Conservation (phyloP, 2,888 invertebrate species). For the Ceriagrion tenellum region DNA sequence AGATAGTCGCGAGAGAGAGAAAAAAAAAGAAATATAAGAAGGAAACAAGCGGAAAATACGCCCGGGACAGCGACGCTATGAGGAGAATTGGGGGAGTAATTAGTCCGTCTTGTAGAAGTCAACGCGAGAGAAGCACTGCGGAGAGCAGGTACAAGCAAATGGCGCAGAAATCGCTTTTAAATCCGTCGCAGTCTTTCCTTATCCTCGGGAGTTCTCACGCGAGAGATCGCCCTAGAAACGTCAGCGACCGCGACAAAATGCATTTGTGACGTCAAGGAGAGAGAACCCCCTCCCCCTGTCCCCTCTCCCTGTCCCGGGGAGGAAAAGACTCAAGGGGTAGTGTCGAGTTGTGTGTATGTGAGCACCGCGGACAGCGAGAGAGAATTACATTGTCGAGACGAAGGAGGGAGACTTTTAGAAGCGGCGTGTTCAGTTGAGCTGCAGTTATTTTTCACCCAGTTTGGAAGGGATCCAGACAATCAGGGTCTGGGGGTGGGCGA, state of each 20-base stretch:
- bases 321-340: neutral
- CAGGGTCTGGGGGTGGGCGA: neutral
- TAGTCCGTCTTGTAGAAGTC: neutral
- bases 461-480: conserved; percentile 6
- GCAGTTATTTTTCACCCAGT: neutral
- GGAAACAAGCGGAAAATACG: neutral
- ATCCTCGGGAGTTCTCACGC: neutral
- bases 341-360: neutral
- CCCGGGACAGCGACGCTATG: neutral
- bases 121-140: neutral
- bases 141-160: neutral
- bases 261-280: neutral
- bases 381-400: neutral
- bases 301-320: neutral
- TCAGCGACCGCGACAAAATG: conserved; percentile 3
- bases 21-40: neutral
- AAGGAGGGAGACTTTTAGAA: neutral
- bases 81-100: neutral
- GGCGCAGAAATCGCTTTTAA: conserved; percentile 16
- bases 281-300: neutral
- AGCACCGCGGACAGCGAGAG: neutral
- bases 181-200: neutral
- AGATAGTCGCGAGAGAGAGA: neutral
- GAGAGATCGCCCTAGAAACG: neutral
- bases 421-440: neutral